Evolutionary conservation across 1,140 invertebrate species (phyloP).

Genomic region (Drosophila ananassae): DNA sequence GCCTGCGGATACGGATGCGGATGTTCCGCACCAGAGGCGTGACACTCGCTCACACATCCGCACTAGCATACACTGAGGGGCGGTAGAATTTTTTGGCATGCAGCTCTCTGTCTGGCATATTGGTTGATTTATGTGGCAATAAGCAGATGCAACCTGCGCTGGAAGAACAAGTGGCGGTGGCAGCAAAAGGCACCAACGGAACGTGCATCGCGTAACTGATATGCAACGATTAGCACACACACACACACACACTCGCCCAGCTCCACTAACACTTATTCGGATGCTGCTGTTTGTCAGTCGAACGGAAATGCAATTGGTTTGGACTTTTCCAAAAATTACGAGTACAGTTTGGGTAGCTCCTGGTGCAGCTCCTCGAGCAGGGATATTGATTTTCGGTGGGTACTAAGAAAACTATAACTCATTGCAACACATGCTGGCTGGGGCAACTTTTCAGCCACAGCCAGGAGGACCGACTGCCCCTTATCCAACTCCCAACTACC

Average conservation of each 20-base stretch:
- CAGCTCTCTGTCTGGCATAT: slow-evolving; percentile 66
- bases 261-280: background rate
- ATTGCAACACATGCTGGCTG: slow-evolving; percentile 77
- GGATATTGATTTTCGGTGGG: slow-evolving; percentile 62
- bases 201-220: slow-evolving; percentile 78
- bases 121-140: slow-evolving; percentile 80
- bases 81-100: slow-evolving; percentile 36
- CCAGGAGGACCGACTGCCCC: slow-evolving; percentile 1
- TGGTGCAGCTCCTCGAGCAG: slow-evolving; percentile 16
- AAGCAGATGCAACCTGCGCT: slow-evolving; percentile 75
- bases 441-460: slow-evolving; percentile 62
- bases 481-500: background rate
- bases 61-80: background rate
- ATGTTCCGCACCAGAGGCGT: slow-evolving; percentile 4
- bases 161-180: slow-evolving; percentile 27
- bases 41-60: slow-evolving; percentile 3
- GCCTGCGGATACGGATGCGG: background rate
- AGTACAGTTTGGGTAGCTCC: slow-evolving; percentile 34
- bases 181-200: slow-evolving; percentile 26
- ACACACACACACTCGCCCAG: slow-evolving; percentile 26
- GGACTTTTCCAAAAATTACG: slow-evolving; percentile 63
- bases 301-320: slow-evolving; percentile 60
- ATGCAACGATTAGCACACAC: slow-evolving; percentile 68
- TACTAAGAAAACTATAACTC: slow-evolving; percentile 69
- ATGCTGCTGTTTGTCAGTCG: slow-evolving; percentile 10